Evolutionary conservation across 2,113 vertebrate genomes (phyloP), one percentile per base, ranked within the genome.

Genomic region (Mastomys coucha): DNA sequence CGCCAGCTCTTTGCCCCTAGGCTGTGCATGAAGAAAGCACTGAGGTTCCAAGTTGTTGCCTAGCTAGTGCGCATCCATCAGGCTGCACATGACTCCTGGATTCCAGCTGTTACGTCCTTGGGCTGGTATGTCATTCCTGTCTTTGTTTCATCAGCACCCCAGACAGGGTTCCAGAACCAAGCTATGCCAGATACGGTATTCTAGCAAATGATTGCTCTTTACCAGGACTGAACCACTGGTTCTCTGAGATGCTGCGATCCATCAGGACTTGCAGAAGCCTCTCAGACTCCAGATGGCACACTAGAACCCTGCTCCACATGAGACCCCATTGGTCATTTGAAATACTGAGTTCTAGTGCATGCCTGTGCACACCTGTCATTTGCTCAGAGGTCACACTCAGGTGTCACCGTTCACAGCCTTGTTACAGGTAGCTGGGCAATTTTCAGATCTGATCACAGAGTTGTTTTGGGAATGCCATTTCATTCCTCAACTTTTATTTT

Each of bases 401-500:
- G 63, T 26, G 31, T 51, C 45, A 0, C 0, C 42, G 65, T 53
- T 60, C 75, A 65, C 63, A 39, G 67, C 63, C 85, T 31, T 72
- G 45, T 82, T 24, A 1, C 12, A 92, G 88, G 70, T 20, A 10
- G 73, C 51, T 36, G 81, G 53, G 31, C 2, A 88, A 36, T 49
- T 90, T 89, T 78, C 94, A 89, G 36, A 13, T 91, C 94, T 16
- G 58, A 72, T 84, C 39, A 80, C 56, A 49, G 42, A 80, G 16
- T 86, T 60, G 70, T 87, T 16, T 70, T 92, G 77, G 73, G 70
- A 91, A 93, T 94, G 24, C 20, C 11, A 73, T 86, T 97, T 97
- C 58, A 77, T 97, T 93, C 82, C 53, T 53, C 85, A 70, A 60
- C 60, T n/a, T 87, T 96, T 85, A 84, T 97, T 97, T 65, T 85